These are phyloP conservation scores for Coracopsis vasa DNA, from an alignment of 2,113 vertebrate genomes.

Conservation along the genomic window DNA sequence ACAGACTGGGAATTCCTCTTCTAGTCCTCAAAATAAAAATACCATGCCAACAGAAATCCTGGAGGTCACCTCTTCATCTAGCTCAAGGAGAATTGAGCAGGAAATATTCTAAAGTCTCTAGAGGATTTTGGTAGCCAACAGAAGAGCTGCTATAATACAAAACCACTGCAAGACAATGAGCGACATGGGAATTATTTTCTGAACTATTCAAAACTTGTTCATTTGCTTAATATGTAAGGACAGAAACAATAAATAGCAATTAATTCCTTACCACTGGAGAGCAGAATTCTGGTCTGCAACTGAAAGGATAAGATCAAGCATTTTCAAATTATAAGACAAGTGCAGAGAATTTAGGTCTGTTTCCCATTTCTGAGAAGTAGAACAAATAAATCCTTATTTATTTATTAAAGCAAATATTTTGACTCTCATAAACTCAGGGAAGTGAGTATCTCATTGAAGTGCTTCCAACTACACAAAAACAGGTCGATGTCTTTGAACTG, in stretches of 20 bases:
- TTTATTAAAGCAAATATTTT: constrained; percentile 12
- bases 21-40: background rate
- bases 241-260: background rate
- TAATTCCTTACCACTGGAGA: background rate
- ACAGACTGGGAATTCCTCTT: background rate
- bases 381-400: background rate
- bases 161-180: background rate
- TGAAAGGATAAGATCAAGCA: background rate
- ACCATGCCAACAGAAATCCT: background rate
- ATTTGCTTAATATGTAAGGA: background rate
- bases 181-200: background rate
- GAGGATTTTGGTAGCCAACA: background rate
- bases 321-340: background rate
- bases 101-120: background rate
- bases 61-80: background rate
- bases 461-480: background rate
- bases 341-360: background rate
- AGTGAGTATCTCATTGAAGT: background rate
- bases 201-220: background rate
- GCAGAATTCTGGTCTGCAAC: background rate
- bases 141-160: background rate
- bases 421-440: background rate
- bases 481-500: background rate
- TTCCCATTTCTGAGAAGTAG: background rate
- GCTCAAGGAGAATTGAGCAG: background rate